These are phyloP conservation scores for Gymnodraco acuticeps DNA, from an alignment of 2,797 vertebrate species.

Conservation along the genomic window DNA sequence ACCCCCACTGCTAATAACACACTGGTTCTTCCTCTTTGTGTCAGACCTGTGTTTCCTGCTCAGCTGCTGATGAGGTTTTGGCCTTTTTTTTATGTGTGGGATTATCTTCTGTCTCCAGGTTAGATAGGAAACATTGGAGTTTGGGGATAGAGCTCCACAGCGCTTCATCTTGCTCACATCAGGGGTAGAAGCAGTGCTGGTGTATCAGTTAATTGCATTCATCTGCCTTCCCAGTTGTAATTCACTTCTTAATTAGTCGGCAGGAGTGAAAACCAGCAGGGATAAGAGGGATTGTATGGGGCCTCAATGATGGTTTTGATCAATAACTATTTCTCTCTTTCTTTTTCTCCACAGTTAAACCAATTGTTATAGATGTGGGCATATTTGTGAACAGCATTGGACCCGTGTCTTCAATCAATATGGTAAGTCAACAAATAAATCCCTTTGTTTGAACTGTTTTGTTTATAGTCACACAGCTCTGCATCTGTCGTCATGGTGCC, in stretches of 20 bases:
- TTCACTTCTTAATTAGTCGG: conserved; percentile 23
- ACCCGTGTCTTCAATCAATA: conserved; percentile 97
- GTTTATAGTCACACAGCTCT: too few relatives aligned
- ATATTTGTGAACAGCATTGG: conserved; percentile 98
- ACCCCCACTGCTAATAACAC: not conserved
- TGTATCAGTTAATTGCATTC: conserved; percentile 43
- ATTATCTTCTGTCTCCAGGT: conserved; percentile 12
- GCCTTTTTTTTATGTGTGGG: not conserved
- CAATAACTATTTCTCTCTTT: conserved; percentile 50
- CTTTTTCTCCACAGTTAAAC: conserved; percentile 88
- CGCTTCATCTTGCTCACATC: conserved; percentile 11
- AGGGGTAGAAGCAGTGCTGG: not conserved
- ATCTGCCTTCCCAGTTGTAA: conserved; percentile 9
- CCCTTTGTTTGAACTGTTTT: not conserved
- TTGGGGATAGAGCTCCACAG: not conserved
- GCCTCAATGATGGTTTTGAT: conserved; percentile 6
- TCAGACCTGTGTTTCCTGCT: not conserved
- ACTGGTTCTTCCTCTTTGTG: not conserved
- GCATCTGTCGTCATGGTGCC: too few relatives aligned
- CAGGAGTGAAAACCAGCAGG: conserved; percentile 16
- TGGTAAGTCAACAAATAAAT: conserved; percentile 87
- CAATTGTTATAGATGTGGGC: conserved; percentile 94
- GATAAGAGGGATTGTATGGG: not conserved
- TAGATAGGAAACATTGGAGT: not conserved
- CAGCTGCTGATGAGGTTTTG: not conserved